Conservation (phyloP, 2,888 invertebrate species). For the Glaucopsyche alexis region DNA sequence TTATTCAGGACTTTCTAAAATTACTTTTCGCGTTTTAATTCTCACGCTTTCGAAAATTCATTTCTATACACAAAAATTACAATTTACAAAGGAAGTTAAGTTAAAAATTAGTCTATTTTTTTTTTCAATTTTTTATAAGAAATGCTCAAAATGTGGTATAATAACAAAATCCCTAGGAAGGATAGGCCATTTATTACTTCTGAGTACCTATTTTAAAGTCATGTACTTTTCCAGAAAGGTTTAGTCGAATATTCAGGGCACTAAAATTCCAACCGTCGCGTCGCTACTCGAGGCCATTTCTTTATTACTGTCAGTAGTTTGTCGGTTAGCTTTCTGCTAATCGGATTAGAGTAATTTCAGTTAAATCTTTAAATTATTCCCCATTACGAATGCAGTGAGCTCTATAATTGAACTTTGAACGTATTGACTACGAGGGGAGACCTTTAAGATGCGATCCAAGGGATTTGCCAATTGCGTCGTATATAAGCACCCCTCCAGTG, state of each 20-base stretch:
- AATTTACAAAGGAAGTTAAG: neutral
- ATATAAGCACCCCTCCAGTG: conserved; percentile 17
- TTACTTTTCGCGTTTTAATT: neutral
- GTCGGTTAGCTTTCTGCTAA: neutral
- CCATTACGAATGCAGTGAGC: conserved; percentile 19
- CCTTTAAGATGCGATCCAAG: conserved; percentile 17
- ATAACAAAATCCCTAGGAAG: too few relatives aligned
- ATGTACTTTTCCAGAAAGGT: too few relatives aligned
- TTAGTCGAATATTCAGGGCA: too few relatives aligned
- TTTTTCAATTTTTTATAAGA: too few relatives aligned
- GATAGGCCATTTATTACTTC: too few relatives aligned
- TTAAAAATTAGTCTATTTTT: too few relatives aligned
- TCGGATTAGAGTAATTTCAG: conserved; percentile 1
- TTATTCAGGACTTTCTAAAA: neutral
- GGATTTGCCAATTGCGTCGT: conserved; percentile 21
- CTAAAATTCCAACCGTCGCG: too few relatives aligned
- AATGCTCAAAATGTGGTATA: too few relatives aligned
- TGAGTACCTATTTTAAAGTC: too few relatives aligned
- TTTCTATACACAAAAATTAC: neutral
- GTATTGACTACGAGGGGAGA: conserved; percentile 15
- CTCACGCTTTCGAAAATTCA: neutral
- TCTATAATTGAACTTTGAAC: conserved; percentile 21
- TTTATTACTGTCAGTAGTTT: neutral
- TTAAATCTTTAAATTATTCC: conserved; percentile 2
- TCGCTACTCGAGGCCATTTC: too few relatives aligned